Percentiles rank a stretch among this genome's conserved stretches.
These are phyloP conservation scores for Eumaeus atala DNA, from an alignment of 1,140 invertebrate species.

Conservation along the genomic window DNA sequence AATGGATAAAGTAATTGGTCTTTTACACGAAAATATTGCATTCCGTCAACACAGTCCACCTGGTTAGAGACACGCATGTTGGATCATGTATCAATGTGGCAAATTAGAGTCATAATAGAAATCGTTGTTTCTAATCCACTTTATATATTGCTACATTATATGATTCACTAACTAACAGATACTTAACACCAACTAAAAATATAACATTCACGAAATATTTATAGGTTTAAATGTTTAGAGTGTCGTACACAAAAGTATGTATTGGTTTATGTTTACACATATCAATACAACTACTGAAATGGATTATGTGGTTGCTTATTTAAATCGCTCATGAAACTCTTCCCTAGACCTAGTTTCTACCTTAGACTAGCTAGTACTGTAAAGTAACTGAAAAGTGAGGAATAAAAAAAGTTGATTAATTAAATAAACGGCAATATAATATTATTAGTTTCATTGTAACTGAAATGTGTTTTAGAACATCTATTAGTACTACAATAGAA, in stretches of 20 bases:
- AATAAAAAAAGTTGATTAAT: too few relatives aligned
- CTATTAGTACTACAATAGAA: conserved; percentile 19
- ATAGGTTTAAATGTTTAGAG: too few relatives aligned
- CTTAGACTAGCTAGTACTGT: too few relatives aligned
- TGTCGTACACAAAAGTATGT: too few relatives aligned
- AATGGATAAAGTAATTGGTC: conserved; percentile 13
- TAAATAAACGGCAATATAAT: too few relatives aligned
- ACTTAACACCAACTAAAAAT: conserved; percentile 24
- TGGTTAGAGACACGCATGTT: conserved; percentile 43
- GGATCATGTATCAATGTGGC: conserved; percentile 35
- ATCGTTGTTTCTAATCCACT: conserved; percentile 23
- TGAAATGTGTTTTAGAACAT: too few relatives aligned
- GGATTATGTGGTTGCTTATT: too few relatives aligned
- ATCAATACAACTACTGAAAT: neutral
- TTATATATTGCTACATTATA: conserved; percentile 33
- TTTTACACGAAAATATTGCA: conserved; percentile 70
- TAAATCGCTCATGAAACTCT: too few relatives aligned
- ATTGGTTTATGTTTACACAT: conserved; percentile 10
- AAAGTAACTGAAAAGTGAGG: too few relatives aligned
- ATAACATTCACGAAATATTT: conserved; percentile 4
- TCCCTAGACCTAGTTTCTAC: too few relatives aligned
- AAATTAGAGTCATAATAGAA: conserved; percentile 23
- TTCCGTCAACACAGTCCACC: conserved; percentile 57
- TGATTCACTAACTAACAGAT: conserved; percentile 26
- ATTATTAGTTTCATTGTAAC: too few relatives aligned